Percentiles rank a stretch among this genome's conserved stretches.
phyloP scores from a whole-genome alignment of 2,888 invertebrate genomes.

The Catonia carolina region DNA sequence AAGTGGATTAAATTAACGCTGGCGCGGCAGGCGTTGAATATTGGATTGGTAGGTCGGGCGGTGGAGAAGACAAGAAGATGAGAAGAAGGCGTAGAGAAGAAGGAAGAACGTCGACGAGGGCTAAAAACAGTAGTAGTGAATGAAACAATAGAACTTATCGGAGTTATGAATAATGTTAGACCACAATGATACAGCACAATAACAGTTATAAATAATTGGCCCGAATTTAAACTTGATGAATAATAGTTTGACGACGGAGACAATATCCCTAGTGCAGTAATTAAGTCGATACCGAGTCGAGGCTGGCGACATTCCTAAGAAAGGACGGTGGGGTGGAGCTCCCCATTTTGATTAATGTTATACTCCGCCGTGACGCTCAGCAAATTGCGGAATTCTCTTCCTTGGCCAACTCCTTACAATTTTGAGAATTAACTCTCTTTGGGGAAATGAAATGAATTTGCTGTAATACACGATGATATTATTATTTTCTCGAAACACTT shows the following conservation, averaged over 20 bases:
- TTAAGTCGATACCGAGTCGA: constrained; percentile 4
- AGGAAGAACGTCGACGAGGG: too few species aligned
- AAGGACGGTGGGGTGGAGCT: constrained; percentile 2
- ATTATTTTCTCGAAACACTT: too few species aligned
- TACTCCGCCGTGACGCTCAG: constrained; percentile 5
- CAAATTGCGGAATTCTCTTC: constrained; percentile 15
- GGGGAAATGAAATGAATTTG: too few species aligned
- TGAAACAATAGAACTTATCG: constrained; percentile 10
- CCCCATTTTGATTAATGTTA: constrained; percentile 11
- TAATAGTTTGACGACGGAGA: constrained; percentile 15
- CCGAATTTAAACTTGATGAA: constrained; percentile 13
- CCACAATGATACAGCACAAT: constrained; percentile 1
- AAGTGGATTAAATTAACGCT: too few species aligned
- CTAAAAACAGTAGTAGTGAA: too few species aligned
- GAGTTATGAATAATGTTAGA: constrained; percentile 13
- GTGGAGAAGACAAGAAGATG: too few species aligned
- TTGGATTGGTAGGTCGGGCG: too few species aligned
- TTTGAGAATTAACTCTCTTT: too few species aligned
- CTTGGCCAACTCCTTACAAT: neutral
- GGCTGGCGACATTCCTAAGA: constrained; percentile 10
- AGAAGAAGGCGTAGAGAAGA: too few species aligned
- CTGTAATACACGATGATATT: too few species aligned
- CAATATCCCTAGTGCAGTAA: constrained; percentile 8
- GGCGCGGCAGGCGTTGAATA: too few species aligned
- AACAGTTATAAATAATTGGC: constrained; percentile 15